Evolutionary conservation across 2,113 vertebrate species (phyloP), one percentile per base, ranked within the genome.

Genomic region (Thunnus thynnus): DNA sequence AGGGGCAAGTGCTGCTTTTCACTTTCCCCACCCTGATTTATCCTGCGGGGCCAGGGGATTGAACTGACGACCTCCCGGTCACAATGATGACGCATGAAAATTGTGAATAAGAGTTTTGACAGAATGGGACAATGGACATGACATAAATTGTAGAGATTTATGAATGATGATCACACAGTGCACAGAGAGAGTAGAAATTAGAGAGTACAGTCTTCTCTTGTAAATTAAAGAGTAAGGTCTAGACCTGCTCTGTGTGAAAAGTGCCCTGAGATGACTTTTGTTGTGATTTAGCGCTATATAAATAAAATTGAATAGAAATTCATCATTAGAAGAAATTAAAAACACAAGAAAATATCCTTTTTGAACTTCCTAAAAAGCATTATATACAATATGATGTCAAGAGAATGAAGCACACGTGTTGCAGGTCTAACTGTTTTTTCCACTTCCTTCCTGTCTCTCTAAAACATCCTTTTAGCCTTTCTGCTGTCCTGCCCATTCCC

Each of bases 401-500:
- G 36, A 9, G 36, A 41, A 41, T 41, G 36, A 41, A 41, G 36
- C 36, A 41, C 8, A 41, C 7, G 8, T 9, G 36, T 41, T 62
- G 12, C 16, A 17, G 30, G 27, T 62, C 2, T 2, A 41, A 6
- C 6, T 17, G 13, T 64, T n/a, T 36, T 32, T 69, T 36, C 17
- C 3, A 6, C n/a, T 22, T 50, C 25, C 47, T 5, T 69, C 6
- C 30, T 66, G 3, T 56, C n/a, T 60, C 7, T 86, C 47, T 41
- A 7, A 41, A 13, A 20, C 47, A 13, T 56, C 69, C 84, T 41
- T 56, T 20, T 82, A 98, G 97, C 97, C 11, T 98, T 97, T 55
- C 94, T 98, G 48, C 92, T 98, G 68, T 97, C 96, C 91, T 98
- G 97, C 4, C 93, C 95, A 18, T 97, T 98, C 74, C 97, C 97